These are phyloP conservation scores for Sinocyclocheilus rhinocerous DNA, from an alignment of 2,113 vertebrate species.

Conservation along the genomic window DNA sequence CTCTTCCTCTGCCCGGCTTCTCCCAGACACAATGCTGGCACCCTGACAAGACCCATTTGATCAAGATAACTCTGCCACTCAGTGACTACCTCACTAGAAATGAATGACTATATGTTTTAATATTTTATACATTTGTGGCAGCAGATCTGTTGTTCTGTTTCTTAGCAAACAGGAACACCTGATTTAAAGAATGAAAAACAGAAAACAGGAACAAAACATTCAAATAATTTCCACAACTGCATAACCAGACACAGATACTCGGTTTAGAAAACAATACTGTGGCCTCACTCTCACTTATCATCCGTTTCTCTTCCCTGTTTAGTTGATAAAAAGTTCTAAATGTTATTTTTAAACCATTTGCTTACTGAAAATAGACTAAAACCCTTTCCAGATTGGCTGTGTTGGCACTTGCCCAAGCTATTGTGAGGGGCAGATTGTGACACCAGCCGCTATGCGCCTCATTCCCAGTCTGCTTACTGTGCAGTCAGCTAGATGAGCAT, in stretches of 20 bases:
- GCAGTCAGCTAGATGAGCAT: slow-evolving; percentile 54
- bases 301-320: background rate
- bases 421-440: slow-evolving; percentile 58
- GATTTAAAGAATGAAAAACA: background rate
- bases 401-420: slow-evolving; percentile 55
- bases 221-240: background rate
- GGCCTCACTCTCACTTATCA: background rate
- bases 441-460: slow-evolving; percentile 30
- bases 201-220: background rate
- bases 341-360: slow-evolving; percentile 3
- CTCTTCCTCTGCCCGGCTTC: slow-evolving; percentile 29
- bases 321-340: background rate
- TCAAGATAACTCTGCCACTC: slow-evolving; percentile 66
- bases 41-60: slow-evolving; percentile 66
- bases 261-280: background rate
- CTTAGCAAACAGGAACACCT: background rate
- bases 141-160: background rate
- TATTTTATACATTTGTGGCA: background rate
- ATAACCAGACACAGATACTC: slow-evolving; percentile 1
- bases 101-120: background rate
- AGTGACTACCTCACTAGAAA: slow-evolving; percentile 31
- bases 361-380: slow-evolving; percentile 46
- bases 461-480: slow-evolving; percentile 51
- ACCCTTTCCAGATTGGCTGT: slow-evolving; percentile 53
- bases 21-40: slow-evolving; percentile 80